phyloP scores from a whole-genome alignment of 2,888 invertebrate genomes.

The Noctuana brunneofusca region DNA sequence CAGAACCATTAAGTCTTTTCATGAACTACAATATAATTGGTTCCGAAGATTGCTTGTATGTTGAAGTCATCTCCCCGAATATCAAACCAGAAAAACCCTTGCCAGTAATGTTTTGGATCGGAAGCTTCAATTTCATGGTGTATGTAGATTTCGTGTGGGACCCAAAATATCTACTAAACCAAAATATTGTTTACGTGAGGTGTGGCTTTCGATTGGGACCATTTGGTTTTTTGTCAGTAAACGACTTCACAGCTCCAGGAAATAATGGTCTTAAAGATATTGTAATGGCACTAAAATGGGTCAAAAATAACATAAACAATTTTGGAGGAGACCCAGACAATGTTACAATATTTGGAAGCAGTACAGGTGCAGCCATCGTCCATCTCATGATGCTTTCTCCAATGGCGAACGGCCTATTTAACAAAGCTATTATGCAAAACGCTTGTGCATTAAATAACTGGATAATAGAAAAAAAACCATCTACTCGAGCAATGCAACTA shows the following conservation, averaged over 20 bases:
- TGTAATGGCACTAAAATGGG: constrained; percentile 72
- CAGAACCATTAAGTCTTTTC: constrained; percentile 45
- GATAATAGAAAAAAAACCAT: constrained; percentile 65
- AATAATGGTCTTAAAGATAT: constrained; percentile 76
- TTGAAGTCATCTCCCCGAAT: constrained; percentile 65
- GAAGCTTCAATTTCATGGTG: constrained; percentile 60
- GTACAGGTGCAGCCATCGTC: constrained; percentile 71
- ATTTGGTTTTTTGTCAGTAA: constrained; percentile 73
- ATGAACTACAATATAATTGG: constrained; percentile 46
- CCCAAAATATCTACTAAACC: constrained; percentile 59
- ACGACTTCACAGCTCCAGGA: constrained; percentile 71
- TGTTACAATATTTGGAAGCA: constrained; percentile 76
- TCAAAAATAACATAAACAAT: constrained; percentile 63
- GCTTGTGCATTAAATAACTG: constrained; percentile 71
- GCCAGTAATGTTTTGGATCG: constrained; percentile 81
- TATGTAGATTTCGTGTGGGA: constrained; percentile 61
- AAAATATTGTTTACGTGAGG: constrained; percentile 67
- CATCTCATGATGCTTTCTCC: constrained; percentile 77
- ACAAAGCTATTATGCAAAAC: constrained; percentile 75
- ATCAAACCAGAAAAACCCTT: constrained; percentile 57
- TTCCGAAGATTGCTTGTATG: constrained; percentile 74
- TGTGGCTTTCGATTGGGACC: constrained; percentile 74
- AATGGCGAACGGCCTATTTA: constrained; percentile 72
- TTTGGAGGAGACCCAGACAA: constrained; percentile 76
- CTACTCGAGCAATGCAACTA: constrained; percentile 53